Percentiles rank a stretch among this genome's conserved stretches.
Conservation (phyloP, 1,140 invertebrate species). For the Drosophila serrata region DNA sequence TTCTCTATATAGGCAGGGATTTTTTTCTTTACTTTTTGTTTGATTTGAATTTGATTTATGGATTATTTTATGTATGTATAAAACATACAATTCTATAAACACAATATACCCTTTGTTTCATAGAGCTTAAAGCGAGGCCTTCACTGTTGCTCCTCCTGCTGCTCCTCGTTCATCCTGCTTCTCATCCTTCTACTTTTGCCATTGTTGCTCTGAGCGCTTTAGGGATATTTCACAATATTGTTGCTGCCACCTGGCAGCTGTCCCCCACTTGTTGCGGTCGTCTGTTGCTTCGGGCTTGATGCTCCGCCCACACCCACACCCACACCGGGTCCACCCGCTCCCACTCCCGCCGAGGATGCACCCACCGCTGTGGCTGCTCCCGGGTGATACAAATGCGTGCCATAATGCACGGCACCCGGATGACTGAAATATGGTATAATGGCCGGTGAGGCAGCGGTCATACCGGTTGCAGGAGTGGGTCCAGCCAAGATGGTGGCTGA, state of each 20-base stretch:
- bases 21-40: neutral
- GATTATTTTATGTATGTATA: too few relatives aligned
- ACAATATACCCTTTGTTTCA: neutral
- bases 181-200: conserved; percentile 1
- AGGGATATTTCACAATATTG: conserved; percentile 79
- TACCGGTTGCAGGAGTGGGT: conserved; percentile 20
- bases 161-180: neutral
- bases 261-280: conserved; percentile 72
- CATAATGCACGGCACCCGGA: conserved; percentile 78
- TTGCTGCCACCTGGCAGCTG: conserved; percentile 61
- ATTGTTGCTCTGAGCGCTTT: conserved; percentile 34
- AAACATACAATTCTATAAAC: neutral
- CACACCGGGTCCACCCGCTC: conserved; percentile 19
- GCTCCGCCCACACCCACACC: conserved; percentile 15
- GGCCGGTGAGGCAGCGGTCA: conserved; percentile 53
- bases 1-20: too few relatives aligned
- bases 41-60: neutral
- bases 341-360: conserved; percentile 23
- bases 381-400: conserved; percentile 77
- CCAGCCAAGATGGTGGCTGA: conserved; percentile 6
- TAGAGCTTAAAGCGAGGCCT: conserved; percentile 14
- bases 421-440: conserved; percentile 79
- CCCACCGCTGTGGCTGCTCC: conserved; percentile 42
- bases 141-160: conserved; percentile 1
- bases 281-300: conserved; percentile 37